Evolutionary conservation across 2,888 invertebrate genomes (phyloP).

Genomic region (Bruchidius siliquastri): DNA sequence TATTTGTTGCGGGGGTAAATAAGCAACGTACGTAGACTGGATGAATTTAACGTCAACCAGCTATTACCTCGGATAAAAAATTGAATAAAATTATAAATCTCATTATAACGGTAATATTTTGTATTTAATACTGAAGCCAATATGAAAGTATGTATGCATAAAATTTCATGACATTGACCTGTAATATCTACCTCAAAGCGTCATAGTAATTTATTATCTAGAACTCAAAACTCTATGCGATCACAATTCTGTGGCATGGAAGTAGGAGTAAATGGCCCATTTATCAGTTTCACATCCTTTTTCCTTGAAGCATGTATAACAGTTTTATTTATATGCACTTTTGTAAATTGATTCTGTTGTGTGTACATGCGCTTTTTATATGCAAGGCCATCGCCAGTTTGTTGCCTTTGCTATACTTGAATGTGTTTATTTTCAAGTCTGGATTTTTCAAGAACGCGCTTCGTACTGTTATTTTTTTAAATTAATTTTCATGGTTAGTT

Average conservation of each 20-base stretch:
- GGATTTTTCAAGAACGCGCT: conserved; percentile 36
- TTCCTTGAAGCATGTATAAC: conserved; percentile 20
- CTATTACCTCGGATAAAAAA: too few relatives aligned
- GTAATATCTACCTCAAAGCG: too few relatives aligned
- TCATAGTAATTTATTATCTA: too few relatives aligned
- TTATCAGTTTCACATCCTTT: conserved; percentile 17
- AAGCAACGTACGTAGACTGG: too few relatives aligned
- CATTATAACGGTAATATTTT: too few relatives aligned
- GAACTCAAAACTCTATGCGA: too few relatives aligned
- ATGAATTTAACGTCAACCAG: too few relatives aligned
- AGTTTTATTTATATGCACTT: conserved; percentile 19
- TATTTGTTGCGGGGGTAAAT: too few relatives aligned
- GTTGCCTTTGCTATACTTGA: conserved; percentile 33
- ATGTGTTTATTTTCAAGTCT: conserved; percentile 38
- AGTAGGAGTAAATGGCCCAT: conserved; percentile 7
- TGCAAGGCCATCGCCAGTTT: conserved; percentile 34
- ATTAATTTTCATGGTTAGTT: conserved; percentile 22
- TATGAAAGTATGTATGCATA: too few relatives aligned
- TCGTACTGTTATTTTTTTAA: conserved; percentile 11
- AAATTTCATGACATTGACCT: too few relatives aligned
- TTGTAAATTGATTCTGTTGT: conserved; percentile 19
- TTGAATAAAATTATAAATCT: too few relatives aligned
- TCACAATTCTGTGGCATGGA: not conserved
- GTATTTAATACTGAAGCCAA: too few relatives aligned
- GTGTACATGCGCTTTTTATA: conserved; percentile 32